These are phyloP conservation scores for Flabesymbios commensalis DNA, from an alignment of 2,888 invertebrate genomes.

Conservation along the genomic window DNA sequence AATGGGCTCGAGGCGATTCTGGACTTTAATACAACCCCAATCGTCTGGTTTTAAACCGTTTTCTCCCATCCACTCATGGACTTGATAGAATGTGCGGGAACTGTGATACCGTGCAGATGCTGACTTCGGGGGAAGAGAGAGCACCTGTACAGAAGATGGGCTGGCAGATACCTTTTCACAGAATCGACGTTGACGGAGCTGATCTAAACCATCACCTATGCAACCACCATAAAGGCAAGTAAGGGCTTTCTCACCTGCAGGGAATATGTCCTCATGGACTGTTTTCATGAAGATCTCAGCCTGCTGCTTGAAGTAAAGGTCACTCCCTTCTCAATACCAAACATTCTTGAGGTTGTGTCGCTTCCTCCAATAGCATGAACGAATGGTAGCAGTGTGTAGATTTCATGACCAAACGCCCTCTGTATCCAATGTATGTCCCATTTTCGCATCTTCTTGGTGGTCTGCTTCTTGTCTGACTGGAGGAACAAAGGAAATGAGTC, in stretches of 20 bases:
- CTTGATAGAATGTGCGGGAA: constrained; percentile 32
- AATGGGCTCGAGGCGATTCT: too few relatives aligned
- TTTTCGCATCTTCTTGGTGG: constrained; percentile 15
- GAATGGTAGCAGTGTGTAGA: constrained; percentile 18
- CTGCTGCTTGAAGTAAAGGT: background rate
- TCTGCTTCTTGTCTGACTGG: background rate
- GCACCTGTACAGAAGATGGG: constrained; percentile 17
- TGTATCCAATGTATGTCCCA: constrained; percentile 32
- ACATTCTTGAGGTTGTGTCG: constrained; percentile 34
- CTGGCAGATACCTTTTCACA: constrained; percentile 19
- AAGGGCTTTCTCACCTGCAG: background rate
- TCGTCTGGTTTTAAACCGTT: constrained; percentile 18
- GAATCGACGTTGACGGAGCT: constrained; percentile 11
- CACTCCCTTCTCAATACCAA: too few relatives aligned
- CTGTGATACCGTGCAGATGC: constrained; percentile 34
- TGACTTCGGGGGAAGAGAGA: constrained; percentile 35
- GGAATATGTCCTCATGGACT: background rate
- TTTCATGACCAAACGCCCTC: constrained; percentile 17
- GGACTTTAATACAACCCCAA: constrained; percentile 36
- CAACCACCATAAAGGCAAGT: background rate
- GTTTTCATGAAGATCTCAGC: background rate
- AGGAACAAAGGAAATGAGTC: constrained; percentile 23
- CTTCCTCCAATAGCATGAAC: constrained; percentile 37
- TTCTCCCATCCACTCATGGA: constrained; percentile 31
- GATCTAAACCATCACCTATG: background rate